Conservation (phyloP, 2,797 vertebrate species). For the Synanceia verrucosa region DNA sequence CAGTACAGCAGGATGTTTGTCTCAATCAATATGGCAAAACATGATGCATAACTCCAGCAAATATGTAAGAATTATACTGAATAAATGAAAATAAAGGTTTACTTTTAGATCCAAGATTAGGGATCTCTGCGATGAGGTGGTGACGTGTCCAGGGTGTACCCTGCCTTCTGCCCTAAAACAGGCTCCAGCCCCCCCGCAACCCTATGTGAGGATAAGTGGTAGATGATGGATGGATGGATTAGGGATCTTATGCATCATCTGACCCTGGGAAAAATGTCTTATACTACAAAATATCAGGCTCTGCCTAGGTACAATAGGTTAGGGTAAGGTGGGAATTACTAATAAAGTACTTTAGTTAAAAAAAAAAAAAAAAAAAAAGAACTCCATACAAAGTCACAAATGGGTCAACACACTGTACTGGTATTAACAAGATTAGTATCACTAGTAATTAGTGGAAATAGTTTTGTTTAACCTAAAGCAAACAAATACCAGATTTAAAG, state of each 20-base stretch:
- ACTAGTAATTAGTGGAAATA: background rate
- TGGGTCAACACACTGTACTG: background rate
- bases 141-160: no score
- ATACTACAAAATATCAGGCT: background rate
- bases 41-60: no score
- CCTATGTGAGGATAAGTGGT: no score
- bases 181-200: no score
- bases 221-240: no score
- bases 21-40: background rate
- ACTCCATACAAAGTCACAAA: background rate
- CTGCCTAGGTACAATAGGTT: background rate
- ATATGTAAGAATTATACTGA: no score
- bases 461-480: slow-evolving; percentile 7
- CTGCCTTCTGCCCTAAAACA: no score
- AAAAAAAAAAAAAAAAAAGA: background rate
- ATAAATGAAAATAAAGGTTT: no score
- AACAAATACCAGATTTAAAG: slow-evolving; percentile 3
- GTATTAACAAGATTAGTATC: background rate
- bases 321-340: no score
- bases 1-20: background rate
- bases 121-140: no score
- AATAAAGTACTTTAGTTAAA: background rate
- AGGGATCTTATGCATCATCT: background rate
- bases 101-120: no score
- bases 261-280: no score